These are phyloP conservation scores for Eupithecia centaureata DNA, from an alignment of 2,888 invertebrate genomes.

Conservation along the genomic window DNA sequence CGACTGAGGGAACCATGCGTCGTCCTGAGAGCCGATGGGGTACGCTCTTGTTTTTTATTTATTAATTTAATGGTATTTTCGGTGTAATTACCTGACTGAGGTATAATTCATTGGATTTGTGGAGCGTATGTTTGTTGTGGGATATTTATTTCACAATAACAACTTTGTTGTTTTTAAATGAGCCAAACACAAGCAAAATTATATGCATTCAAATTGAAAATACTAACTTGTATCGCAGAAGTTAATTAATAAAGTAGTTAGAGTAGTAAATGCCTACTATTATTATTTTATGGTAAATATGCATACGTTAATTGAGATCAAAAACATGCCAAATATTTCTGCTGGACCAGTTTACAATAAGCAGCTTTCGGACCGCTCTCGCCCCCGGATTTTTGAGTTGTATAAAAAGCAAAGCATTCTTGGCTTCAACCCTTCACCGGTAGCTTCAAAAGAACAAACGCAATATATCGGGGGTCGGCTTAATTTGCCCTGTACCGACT, in stretches of 20 bases:
- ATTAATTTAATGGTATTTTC: conserved; percentile 84
- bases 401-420: conserved; percentile 84
- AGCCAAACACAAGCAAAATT: neutral
- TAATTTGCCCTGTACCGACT: conserved; percentile 80
- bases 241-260: no score
- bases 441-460: conserved; percentile 83
- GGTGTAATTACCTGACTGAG: conserved; percentile 83
- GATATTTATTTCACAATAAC: conserved; percentile 48
- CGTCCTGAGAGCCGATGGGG: conserved; percentile 71
- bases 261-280: no score
- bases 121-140: conserved; percentile 72
- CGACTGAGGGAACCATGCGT: conserved; percentile 79
- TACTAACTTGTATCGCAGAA: neutral
- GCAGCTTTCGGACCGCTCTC: conserved; percentile 28
- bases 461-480: conserved; percentile 82
- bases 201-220: neutral
- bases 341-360: conserved; percentile 29
- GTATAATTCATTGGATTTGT: conserved; percentile 80
- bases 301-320: conserved; percentile 3
- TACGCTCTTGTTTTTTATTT: conserved; percentile 81
- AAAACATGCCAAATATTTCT: conserved; percentile 23
- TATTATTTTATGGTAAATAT: neutral
- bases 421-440: conserved; percentile 82
- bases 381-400: conserved; percentile 71
- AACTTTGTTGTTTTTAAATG: no score